Conservation (phyloP, 2,888 invertebrate species). For the Hypomecis atomaria region DNA sequence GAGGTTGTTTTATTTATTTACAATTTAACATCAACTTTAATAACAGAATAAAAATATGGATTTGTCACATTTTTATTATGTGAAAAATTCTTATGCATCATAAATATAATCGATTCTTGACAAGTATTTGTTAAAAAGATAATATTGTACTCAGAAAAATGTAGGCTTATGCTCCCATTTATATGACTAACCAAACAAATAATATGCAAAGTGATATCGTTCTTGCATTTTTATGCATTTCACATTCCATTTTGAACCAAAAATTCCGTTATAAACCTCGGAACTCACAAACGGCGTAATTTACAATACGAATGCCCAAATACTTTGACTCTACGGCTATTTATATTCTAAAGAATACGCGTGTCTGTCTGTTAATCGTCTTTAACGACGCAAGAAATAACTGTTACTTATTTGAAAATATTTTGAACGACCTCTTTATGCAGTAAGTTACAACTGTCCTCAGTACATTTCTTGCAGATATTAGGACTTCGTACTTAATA, state of each 20-base stretch:
- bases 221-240: constrained; percentile 23
- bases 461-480: too few relatives aligned
- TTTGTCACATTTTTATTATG: too few relatives aligned
- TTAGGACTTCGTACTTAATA: too few relatives aligned
- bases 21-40: too few relatives aligned
- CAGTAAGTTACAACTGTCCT: not conserved
- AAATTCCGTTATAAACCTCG: constrained; percentile 36
- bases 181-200: not conserved
- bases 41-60: too few relatives aligned
- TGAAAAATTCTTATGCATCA: too few relatives aligned
- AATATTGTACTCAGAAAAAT: too few relatives aligned
- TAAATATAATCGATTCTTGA: too few relatives aligned
- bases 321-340: constrained; percentile 20
- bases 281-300: constrained; percentile 38
- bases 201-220: constrained; percentile 23
- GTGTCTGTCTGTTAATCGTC: constrained; percentile 18
- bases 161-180: not conserved
- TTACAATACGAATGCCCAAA: constrained; percentile 37
- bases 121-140: too few relatives aligned
- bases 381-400: constrained; percentile 18
- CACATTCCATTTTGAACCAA: constrained; percentile 24
- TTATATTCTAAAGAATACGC: constrained; percentile 22
- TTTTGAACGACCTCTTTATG: constrained; percentile 1
- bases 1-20: too few relatives aligned
- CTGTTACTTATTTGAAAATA: constrained; percentile 12